phyloP scores from a whole-genome alignment of 2,888 invertebrate genomes.

The Bursaphelenchus okinawaensis region DNA sequence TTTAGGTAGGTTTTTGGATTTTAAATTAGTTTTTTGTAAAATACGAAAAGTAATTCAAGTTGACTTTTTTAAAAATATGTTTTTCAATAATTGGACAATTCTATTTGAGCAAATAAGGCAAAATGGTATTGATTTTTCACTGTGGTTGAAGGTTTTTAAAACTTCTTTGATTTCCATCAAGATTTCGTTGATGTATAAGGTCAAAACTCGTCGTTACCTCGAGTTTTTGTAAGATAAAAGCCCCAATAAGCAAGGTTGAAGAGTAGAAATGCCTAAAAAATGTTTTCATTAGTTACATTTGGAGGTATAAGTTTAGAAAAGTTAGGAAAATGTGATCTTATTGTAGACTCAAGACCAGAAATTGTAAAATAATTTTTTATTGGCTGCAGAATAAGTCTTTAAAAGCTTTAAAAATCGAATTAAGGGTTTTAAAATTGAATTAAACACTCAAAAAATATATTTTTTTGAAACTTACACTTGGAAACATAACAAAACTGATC shows the following conservation, averaged over 20 bases:
- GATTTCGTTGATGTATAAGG: not conserved
- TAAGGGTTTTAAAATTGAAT: too few species aligned
- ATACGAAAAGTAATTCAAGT: too few species aligned
- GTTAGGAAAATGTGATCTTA: not conserved
- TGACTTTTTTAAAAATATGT: too few species aligned
- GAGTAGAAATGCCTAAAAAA: slow-evolving; percentile 34
- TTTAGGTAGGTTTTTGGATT: not conserved
- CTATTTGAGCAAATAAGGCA: not conserved
- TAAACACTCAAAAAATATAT: too few species aligned
- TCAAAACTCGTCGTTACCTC: not conserved
- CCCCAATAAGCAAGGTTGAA: slow-evolving; percentile 53
- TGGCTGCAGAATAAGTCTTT: too few species aligned
- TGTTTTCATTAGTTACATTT: not conserved
- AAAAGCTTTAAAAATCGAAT: too few species aligned
- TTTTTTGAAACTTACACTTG: slow-evolving; percentile 29
- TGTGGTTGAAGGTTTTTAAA: too few species aligned
- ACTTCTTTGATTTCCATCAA: too few species aligned
- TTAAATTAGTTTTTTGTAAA: not conserved
- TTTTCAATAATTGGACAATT: not conserved
- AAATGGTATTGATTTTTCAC: too few species aligned
- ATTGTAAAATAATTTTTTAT: too few species aligned
- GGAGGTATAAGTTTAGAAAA: too few species aligned
- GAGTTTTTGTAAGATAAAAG: slow-evolving; percentile 26
- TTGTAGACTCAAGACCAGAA: too few species aligned
- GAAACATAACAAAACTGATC: slow-evolving; percentile 42